Evolutionary conservation across 2,113 vertebrate species (phyloP).

Genomic region (Hypocryptadius cinnamomeus): DNA sequence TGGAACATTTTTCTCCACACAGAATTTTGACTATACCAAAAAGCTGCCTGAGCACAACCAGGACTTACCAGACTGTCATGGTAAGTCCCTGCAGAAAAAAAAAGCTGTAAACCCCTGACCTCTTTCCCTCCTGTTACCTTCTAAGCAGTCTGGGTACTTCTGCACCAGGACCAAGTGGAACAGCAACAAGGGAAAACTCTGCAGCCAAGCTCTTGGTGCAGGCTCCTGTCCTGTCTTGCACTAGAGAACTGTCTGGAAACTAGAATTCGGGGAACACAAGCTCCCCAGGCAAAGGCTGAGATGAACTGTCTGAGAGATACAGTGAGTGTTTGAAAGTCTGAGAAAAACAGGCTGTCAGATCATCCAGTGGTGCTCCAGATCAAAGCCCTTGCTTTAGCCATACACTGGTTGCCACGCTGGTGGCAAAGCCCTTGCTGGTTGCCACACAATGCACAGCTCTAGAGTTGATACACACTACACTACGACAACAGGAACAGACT

Average conservation of each 20-base stretch:
- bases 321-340: background rate
- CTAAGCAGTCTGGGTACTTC: background rate
- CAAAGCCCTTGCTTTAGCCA: background rate
- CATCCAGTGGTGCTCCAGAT: background rate
- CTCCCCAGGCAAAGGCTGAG: background rate
- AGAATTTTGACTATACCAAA: background rate
- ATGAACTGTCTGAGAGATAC: background rate
- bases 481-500: background rate
- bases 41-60: background rate
- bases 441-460: background rate
- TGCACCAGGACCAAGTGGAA: background rate
- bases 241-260: background rate
- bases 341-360: background rate
- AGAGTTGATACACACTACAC: background rate
- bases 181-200: background rate
- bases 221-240: background rate
- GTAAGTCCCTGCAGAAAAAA: background rate
- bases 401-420: background rate
- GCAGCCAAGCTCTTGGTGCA: background rate
- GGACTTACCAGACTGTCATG: background rate
- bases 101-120: background rate
- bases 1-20: background rate
- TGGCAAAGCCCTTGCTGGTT: background rate
- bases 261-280: conserved; percentile 1
- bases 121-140: background rate